Conservation (phyloP, 2,113 vertebrate species). For the Papio anubis region DNA sequence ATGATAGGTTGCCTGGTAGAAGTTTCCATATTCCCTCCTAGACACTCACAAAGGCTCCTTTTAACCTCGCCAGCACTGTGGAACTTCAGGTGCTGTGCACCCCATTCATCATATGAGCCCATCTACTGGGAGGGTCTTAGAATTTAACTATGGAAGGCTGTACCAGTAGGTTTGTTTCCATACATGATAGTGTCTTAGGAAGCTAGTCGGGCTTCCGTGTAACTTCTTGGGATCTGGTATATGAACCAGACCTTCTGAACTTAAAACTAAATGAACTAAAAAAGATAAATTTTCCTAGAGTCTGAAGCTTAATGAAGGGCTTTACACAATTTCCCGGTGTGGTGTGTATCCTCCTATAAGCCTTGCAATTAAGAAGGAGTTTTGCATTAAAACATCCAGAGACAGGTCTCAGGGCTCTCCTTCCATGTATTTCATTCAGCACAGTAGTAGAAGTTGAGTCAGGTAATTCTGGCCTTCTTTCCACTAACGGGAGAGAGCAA, state of each 20-base stretch:
- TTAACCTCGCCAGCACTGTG: neutral
- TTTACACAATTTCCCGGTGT: neutral
- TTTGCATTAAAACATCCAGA: neutral
- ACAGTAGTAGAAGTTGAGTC: neutral
- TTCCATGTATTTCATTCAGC: neutral
- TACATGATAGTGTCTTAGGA: neutral
- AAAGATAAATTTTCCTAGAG: slow-evolving; percentile 4
- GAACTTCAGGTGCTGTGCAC: neutral
- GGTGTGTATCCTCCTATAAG: neutral
- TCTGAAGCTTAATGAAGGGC: neutral
- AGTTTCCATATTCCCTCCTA: neutral
- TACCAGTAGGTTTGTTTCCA: neutral
- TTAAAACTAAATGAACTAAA: neutral
- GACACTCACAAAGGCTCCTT: neutral
- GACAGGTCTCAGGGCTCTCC: neutral
- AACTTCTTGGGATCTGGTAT: slow-evolving; percentile 28
- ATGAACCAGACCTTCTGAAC: neutral
- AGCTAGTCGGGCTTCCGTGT: neutral
- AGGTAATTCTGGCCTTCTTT: neutral
- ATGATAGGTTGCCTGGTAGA: neutral
- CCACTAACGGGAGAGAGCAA: neutral
- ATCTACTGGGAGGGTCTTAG: neutral
- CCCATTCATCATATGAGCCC: neutral
- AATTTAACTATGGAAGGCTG: neutral
- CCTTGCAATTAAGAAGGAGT: neutral